Conservation (phyloP, 2,888 invertebrate genomes). For the Rapana venosa region DNA sequence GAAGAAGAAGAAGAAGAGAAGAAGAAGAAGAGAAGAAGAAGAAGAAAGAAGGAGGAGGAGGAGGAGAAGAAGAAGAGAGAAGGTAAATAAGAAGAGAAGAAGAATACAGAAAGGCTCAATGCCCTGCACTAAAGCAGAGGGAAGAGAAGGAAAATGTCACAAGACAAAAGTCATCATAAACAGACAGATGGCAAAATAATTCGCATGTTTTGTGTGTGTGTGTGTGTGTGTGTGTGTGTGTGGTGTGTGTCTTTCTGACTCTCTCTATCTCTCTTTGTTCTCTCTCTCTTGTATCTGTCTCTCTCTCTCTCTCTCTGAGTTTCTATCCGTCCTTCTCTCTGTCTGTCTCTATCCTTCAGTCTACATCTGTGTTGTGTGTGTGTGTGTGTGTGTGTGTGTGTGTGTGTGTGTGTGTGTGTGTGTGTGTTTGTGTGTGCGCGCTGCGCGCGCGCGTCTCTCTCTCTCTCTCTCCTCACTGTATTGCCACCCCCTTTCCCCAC, state of each 20-base stretch:
- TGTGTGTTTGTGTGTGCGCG: neutral
- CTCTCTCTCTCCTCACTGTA: neutral
- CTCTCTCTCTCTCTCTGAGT: neutral
- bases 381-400: conserved; percentile 18
- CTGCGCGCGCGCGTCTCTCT: neutral
- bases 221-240: too few relatives aligned
- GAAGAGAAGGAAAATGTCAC: neutral
- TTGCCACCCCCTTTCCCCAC: too few relatives aligned
- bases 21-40: neutral
- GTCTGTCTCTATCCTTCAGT: neutral
- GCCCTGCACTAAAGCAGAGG: too few relatives aligned
- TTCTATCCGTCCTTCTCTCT: neutral
- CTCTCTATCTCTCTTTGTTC: too few relatives aligned
- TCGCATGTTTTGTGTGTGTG: too few relatives aligned
- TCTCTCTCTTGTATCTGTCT: neutral
- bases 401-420: conserved; percentile 18
- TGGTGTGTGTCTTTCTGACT: too few relatives aligned
- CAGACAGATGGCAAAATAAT: too few relatives aligned
- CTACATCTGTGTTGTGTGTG: neutral
- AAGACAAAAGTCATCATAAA: neutral
- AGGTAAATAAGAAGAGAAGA: neutral
- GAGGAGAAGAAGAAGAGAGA: neutral
- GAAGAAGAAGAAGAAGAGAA: neutral
- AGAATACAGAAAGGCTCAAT: neutral
- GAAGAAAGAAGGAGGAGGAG: neutral